Evolutionary conservation across 2,113 vertebrate genomes (phyloP).

Genomic region (Cinclus cinclus): DNA sequence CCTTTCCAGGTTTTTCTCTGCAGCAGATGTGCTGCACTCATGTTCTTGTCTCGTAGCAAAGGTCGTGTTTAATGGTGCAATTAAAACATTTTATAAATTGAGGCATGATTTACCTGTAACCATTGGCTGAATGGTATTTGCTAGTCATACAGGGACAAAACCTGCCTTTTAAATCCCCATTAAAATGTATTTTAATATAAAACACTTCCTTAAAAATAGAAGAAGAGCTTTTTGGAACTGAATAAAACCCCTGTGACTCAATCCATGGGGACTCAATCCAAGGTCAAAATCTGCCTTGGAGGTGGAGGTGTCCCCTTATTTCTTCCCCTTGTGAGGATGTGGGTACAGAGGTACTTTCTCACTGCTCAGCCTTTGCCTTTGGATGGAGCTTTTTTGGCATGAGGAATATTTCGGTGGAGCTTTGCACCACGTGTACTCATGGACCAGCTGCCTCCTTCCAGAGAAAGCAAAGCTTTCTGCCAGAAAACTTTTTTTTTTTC

Average conservation of each 20-base stretch:
- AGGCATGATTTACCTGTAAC: neutral
- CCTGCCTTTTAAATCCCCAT: neutral
- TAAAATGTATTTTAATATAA: accelerated
- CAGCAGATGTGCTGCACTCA: accelerated
- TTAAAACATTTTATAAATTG: neutral
- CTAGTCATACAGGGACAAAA: neutral
- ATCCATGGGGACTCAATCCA: neutral
- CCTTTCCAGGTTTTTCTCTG: neutral
- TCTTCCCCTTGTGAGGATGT: accelerated
- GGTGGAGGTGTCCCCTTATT: neutral
- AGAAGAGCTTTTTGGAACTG: neutral
- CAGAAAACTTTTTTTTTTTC: neutral
- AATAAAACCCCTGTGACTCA: neutral
- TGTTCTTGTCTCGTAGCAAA: neutral
- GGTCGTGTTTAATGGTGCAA: neutral
- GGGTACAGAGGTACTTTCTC: neutral
- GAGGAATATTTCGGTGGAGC: neutral
- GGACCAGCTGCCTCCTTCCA: neutral
- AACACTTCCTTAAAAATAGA: neutral
- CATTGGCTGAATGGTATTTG: neutral
- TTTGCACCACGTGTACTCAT: neutral
- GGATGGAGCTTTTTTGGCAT: neutral
- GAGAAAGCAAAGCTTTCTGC: neutral
- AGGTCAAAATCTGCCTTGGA: neutral
- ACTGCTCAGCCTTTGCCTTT: neutral